A percentile compares a stretch with the other conserved stretches of the same genome.
These are phyloP conservation scores for Nymphicus hollandicus DNA, from an alignment of 2,113 vertebrate genomes.

Conservation along the genomic window DNA sequence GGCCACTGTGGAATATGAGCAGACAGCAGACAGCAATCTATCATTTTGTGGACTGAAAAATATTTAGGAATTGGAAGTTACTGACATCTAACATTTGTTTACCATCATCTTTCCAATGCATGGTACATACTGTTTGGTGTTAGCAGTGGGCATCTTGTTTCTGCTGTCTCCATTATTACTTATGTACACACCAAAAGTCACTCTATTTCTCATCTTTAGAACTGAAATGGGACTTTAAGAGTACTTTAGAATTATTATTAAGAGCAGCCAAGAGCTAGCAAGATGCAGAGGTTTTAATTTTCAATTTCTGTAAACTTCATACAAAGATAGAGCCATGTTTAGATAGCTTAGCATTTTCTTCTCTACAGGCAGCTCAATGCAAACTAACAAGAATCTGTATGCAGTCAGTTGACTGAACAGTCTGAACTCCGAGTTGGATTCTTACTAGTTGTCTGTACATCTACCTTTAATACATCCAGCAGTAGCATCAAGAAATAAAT, in stretches of 20 bases:
- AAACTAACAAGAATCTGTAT: neutral
- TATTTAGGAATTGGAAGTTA: neutral
- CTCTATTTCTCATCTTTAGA: neutral
- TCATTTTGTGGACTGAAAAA: neutral
- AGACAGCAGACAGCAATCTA: accelerated
- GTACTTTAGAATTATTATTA: neutral
- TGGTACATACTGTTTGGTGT: neutral
- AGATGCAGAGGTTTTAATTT: neutral
- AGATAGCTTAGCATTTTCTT: neutral
- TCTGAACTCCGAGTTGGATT: neutral
- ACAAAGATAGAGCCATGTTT: neutral
- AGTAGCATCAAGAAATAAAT: neutral
- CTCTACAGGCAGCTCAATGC: neutral
- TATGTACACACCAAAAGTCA: neutral
- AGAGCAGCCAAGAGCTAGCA: neutral
- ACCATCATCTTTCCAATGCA: neutral
- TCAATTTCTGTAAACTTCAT: neutral
- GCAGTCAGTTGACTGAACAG: neutral
- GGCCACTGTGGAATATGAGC: neutral
- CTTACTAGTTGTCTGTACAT: neutral
- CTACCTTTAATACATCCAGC: neutral
- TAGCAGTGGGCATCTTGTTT: neutral
- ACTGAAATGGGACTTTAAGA: neutral
- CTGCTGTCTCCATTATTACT: neutral
- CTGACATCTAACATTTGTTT: neutral